A percentile compares a stretch with the other conserved stretches of the same genome.
Evolutionary conservation across 2,113 vertebrate species (phyloP).

Genomic region (Elaphurus davidianus): DNA sequence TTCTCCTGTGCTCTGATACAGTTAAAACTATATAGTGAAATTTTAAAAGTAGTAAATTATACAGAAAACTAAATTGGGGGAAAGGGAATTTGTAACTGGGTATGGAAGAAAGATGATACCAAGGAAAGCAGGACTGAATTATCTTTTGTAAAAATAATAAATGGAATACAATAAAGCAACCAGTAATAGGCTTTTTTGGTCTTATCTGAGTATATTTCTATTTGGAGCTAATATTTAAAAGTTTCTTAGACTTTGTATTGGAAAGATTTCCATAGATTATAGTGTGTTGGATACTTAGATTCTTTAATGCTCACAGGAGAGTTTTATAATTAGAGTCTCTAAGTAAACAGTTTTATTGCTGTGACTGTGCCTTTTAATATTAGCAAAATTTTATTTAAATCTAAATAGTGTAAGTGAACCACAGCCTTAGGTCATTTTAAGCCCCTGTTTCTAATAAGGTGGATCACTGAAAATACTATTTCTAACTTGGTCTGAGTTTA

Average conservation of each 20-base stretch:
- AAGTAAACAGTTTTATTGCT: slow-evolving; percentile 5
- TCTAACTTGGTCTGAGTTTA: neutral
- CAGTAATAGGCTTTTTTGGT: neutral
- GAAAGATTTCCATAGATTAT: neutral
- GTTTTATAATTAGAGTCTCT: neutral
- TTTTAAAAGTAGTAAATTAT: neutral
- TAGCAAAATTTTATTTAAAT: neutral
- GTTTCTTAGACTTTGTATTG: slow-evolving; percentile 17
- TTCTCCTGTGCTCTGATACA: neutral
- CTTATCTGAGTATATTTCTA: neutral
- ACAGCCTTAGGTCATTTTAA: slow-evolving; percentile 5
- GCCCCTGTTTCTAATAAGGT: neutral
- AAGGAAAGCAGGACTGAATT: neutral
- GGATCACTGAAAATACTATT: neutral
- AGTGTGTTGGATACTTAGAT: neutral
- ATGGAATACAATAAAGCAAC: neutral
- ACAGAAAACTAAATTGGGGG: neutral
- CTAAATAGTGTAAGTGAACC: neutral
- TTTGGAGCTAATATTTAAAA: neutral
- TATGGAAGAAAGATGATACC: neutral
- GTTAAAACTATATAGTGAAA: neutral
- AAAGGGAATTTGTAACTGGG: neutral
- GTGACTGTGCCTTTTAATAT: neutral
- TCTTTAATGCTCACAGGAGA: neutral
- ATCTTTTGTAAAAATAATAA: neutral